Conservation (phyloP, 2,113 vertebrate species). For the Laticauda colubrina region DNA sequence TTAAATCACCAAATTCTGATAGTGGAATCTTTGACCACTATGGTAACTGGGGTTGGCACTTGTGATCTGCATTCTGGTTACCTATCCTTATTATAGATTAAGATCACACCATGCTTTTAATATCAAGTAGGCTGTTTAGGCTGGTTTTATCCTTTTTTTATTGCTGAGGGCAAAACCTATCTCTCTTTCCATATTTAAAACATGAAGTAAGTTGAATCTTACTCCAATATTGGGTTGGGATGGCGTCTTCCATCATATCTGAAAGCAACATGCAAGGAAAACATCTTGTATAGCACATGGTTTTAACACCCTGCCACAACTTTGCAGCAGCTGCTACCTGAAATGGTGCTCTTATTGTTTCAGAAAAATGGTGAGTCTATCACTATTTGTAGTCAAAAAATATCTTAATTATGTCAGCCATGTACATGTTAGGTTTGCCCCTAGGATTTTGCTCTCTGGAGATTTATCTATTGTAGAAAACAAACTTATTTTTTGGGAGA, state of each 20-base stretch:
- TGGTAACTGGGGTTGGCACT: neutral
- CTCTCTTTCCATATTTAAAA: neutral
- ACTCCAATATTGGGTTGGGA: neutral
- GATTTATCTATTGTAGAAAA: neutral
- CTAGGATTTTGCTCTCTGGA: neutral
- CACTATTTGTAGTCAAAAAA: neutral
- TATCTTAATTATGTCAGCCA: too few species aligned
- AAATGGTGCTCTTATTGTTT: neutral
- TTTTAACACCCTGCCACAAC: neutral
- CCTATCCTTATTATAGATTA: neutral
- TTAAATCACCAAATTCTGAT: neutral
- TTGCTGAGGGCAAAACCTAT: neutral
- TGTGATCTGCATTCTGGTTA: neutral
- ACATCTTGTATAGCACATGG: neutral
- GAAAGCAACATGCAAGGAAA: neutral
- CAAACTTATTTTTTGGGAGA: neutral
- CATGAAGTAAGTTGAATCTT: neutral
- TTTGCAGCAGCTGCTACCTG: neutral
- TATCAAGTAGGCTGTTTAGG: neutral
- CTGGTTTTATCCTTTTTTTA: neutral
- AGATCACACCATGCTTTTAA: neutral
- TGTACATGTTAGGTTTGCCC: neutral
- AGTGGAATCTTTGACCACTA: neutral
- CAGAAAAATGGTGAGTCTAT: neutral
- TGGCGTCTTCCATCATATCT: neutral